phyloP scores from a whole-genome alignment of 2,888 invertebrate genomes.

The Microdon myrmicae region DNA sequence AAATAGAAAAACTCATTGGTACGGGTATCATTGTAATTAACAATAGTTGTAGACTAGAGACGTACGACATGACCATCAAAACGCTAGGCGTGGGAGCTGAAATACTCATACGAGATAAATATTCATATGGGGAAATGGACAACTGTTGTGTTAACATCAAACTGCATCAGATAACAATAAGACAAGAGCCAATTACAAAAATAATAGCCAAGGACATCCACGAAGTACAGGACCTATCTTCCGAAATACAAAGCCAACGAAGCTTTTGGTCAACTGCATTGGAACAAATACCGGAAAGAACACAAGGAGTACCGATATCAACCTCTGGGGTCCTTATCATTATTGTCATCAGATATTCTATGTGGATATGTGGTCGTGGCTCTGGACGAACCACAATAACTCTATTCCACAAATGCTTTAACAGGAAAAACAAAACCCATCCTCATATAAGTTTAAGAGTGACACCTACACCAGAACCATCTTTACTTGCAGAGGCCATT shows the following conservation, averaged over 20 bases:
- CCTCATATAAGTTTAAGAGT: conserved; percentile 1
- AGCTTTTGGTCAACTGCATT: conserved; percentile 1
- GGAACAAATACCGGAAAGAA: conserved; percentile 2
- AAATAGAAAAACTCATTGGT: too few species aligned
- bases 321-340: neutral
- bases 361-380: conserved; percentile 1
- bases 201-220: conserved; percentile 2
- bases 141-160: conserved; percentile 7
- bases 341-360: too few species aligned
- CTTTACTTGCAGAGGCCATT: neutral
- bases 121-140: conserved; percentile 2
- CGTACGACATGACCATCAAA: conserved; percentile 2
- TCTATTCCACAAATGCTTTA: conserved; percentile 3
- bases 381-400: conserved; percentile 2
- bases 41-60: neutral
- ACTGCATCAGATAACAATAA: neutral
- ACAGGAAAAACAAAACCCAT: neutral
- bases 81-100: neutral
- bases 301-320: conserved; percentile 4
- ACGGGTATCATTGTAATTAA: conserved; percentile 2
- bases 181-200: conserved; percentile 2
- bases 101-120: conserved; percentile 1
- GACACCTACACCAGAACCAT: neutral
- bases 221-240: neutral
- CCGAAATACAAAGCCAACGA: conserved; percentile 3